Evolutionary conservation across 2,113 vertebrate genomes (phyloP), one percentile per base, ranked within the genome.

Genomic region (Anolis carolinensis): DNA sequence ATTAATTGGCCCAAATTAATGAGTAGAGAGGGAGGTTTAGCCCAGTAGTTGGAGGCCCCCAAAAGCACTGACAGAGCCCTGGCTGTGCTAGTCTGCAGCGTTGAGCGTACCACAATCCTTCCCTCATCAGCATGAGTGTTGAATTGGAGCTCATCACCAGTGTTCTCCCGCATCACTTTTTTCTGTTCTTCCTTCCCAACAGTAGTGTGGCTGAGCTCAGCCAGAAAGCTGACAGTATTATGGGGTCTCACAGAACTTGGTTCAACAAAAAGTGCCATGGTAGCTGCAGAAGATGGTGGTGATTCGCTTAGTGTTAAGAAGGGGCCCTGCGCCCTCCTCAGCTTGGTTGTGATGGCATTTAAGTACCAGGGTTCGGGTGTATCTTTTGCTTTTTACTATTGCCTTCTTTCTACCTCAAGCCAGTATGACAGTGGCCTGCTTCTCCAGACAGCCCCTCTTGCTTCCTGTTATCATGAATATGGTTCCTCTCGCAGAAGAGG

Each of bases 331-430:
- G 18, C 21, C 67, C 55, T 1, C 48, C 65, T 62, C 62, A 25
- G 74, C 55, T 78, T 78, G 81, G 75, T 82, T 7, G 8, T 92
- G 75, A 87, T 89, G 80, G 92, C 81, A 18, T 62, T 89, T 55
- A 39, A 2, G 87, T 71, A 0, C 0, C 74, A 0, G 85, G 79
- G 79, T 74, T 86, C 52, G 86, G 67, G 75, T 89, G 48, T 88
- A 80, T 85, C 34, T 34, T 44, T 74, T 91, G 50, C 59, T 84
- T 1, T 65, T 82, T 55, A 70, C 80, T 71, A 27, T 85, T 89
- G 93, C 92, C 90, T 92, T 91, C 93, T 96, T 95, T 94, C 96
- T 96, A 95, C 96, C 96, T 96, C 96, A 95, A 83, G 91, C 92
- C 88, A 52, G 83, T 27, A 6, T 4, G 77, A 82, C 83, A 34